Evolutionary conservation across 2,113 vertebrate species (phyloP).

Genomic region (Tauraco erythrolophus): DNA sequence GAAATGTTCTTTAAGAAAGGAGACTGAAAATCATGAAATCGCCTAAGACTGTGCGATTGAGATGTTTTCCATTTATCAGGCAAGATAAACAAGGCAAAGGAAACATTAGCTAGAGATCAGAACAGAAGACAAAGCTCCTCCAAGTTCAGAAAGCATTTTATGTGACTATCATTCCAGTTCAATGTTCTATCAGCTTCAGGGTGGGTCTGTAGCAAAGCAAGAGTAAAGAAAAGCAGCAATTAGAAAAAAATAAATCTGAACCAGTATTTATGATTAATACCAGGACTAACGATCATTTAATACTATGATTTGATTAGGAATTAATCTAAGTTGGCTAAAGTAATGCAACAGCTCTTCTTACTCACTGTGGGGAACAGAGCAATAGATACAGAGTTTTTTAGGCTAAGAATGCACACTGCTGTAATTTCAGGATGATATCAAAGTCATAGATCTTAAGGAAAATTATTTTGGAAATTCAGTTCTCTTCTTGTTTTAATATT

Average conservation of each 20-base stretch:
- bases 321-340: not conserved
- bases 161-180: not conserved
- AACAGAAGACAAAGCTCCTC: not conserved
- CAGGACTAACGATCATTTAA: not conserved
- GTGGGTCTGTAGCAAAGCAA: not conserved
- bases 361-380: not conserved
- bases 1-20: conserved; percentile 4
- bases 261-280: not conserved
- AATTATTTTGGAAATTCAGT: not conserved
- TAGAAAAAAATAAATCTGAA: not conserved
- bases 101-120: not conserved
- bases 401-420: not conserved
- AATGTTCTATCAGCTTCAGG: not conserved
- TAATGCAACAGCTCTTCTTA: not conserved
- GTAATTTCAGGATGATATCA: not conserved
- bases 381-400: not conserved
- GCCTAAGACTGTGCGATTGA: not conserved
- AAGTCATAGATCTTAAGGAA: not conserved
- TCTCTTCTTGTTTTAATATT: not conserved
- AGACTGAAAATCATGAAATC: not conserved
- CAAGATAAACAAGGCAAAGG: not conserved
- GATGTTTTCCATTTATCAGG: not conserved
- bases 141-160: not conserved
- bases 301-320: not conserved
- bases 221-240: not conserved